These are phyloP conservation scores for Brachylomia viminalis DNA, from an alignment of 2,888 invertebrate genomes.

Conservation along the genomic window DNA sequence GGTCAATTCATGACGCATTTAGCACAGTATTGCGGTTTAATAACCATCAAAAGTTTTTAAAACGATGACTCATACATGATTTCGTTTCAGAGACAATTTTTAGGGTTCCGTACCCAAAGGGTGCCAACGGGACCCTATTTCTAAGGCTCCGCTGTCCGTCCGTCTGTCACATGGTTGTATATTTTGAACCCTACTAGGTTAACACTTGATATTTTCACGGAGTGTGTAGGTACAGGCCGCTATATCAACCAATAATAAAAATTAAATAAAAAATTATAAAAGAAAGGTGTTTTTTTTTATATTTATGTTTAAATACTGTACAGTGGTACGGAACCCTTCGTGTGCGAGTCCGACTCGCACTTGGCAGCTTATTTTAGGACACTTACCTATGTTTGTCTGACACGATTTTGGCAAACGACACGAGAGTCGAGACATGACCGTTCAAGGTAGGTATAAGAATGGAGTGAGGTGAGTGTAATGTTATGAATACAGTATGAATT, in stretches of 20 bases:
- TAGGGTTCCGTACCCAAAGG: not conserved
- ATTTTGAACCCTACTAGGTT: not conserved
- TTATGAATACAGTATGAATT: slow-evolving; percentile 30
- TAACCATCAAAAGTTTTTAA: slow-evolving; percentile 42
- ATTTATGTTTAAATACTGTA: too few species aligned
- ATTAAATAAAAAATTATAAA: not conserved
- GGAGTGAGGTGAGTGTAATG: not conserved
- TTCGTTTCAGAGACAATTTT: slow-evolving; percentile 14
- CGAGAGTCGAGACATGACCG: not conserved
- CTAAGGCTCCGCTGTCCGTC: not conserved
- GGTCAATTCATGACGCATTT: slow-evolving; percentile 31
- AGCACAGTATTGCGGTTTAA: slow-evolving; percentile 30
- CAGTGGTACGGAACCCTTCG: not conserved
- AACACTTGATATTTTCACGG: not conserved
- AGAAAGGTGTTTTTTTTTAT: not conserved
- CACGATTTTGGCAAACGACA: slow-evolving; percentile 44
- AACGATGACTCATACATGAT: slow-evolving; percentile 42
- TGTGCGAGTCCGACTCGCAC: too few species aligned
- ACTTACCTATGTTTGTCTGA: not conserved
- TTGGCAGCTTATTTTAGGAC: slow-evolving; percentile 1
- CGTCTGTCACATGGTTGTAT: not conserved
- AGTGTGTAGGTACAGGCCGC: not conserved
- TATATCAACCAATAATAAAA: not conserved
- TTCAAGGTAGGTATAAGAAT: slow-evolving; percentile 1
- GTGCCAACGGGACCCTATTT: not conserved